Conservation (phyloP, 2,888 invertebrate genomes). For the Phortica okadai region DNA sequence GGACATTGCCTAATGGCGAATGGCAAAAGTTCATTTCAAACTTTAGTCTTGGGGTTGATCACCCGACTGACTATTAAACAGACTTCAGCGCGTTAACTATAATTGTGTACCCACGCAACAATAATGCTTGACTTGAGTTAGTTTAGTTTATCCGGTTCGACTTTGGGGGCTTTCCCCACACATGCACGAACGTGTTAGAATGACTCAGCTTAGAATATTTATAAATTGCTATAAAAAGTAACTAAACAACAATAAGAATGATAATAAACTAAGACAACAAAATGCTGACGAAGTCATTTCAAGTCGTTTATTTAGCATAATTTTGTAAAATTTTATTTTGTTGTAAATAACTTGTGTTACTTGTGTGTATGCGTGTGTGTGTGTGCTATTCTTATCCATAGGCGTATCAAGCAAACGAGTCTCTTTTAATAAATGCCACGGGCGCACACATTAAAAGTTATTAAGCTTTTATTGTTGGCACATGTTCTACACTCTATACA, state of each 20-base stretch:
- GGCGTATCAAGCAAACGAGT: too few species aligned
- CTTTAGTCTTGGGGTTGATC: constrained; percentile 2
- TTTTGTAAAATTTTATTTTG: too few species aligned
- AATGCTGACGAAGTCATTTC: too few species aligned
- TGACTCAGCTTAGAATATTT: constrained; percentile 10
- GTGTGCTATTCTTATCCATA: too few species aligned
- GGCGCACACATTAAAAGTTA: not conserved
- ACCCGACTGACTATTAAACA: not conserved
- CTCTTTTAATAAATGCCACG: too few species aligned
- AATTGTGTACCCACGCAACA: not conserved
- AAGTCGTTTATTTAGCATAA: too few species aligned
- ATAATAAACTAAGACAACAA: too few species aligned
- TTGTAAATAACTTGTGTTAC: too few species aligned
- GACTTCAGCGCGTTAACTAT: not conserved
- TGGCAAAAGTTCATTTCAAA: not conserved
- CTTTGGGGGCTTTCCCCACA: constrained; percentile 11
- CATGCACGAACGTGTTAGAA: not conserved
- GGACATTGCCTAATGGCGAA: not conserved
- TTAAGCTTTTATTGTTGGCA: constrained; percentile 1
- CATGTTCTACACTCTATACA: not conserved
- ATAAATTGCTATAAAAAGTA: not conserved
- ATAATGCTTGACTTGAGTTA: not conserved
- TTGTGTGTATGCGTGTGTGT: too few species aligned
- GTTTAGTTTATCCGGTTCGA: constrained; percentile 9
- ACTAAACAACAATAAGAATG: not conserved